Evolutionary conservation across 2,113 vertebrate species (phyloP).

Genomic region (Catharus bicknelli): DNA sequence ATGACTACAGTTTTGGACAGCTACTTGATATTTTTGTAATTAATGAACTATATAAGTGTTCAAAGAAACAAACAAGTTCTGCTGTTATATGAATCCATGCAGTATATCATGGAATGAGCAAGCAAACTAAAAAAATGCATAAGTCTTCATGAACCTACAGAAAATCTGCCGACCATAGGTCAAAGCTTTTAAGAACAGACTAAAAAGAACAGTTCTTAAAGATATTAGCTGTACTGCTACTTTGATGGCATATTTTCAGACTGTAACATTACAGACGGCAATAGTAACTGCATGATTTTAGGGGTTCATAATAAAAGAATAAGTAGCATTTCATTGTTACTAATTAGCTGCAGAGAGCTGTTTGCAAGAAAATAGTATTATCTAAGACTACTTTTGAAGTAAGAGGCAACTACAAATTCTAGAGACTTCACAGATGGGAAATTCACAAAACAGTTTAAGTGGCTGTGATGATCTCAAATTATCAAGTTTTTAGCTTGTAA

Average conservation of each 20-base stretch:
- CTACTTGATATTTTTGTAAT: not conserved
- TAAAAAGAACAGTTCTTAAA: not conserved
- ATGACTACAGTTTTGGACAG: not conserved
- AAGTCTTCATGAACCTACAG: not conserved
- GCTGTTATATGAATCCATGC: not conserved
- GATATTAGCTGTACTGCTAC: not conserved
- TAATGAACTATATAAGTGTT: not conserved
- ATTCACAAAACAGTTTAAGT: not conserved
- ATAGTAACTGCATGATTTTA: not conserved
- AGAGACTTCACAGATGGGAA: not conserved
- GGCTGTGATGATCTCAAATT: not conserved
- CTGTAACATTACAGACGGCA: not conserved
- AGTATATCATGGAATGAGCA: rapidly evolving
- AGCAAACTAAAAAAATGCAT: not conserved
- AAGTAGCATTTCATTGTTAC: not conserved
- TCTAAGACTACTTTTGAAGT: not conserved
- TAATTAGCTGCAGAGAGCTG: not conserved
- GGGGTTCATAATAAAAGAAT: not conserved
- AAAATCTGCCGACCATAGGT: not conserved
- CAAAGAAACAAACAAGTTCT: not conserved
- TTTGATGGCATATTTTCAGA: not conserved
- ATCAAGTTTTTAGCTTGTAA: not conserved
- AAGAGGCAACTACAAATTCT: not conserved
- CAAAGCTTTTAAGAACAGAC: not conserved
- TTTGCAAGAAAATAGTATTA: not conserved